These are phyloP conservation scores for Dusona sp. DNA, from an alignment of 2,888 invertebrate genomes.

Conservation along the genomic window DNA sequence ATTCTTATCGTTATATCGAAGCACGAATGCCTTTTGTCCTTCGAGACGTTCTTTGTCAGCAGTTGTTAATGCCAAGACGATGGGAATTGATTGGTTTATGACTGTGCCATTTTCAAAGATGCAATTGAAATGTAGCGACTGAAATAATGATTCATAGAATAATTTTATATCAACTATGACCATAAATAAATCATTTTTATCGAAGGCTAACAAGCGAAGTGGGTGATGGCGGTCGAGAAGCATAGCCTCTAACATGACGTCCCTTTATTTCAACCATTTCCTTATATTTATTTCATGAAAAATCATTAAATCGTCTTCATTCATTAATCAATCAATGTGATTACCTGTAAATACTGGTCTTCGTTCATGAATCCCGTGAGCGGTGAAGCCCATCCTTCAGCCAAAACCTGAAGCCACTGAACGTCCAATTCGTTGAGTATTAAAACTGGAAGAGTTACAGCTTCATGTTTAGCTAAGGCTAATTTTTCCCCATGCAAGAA, in stretches of 20 bases:
- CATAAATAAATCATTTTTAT: neutral
- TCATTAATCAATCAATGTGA: neutral
- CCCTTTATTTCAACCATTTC: neutral
- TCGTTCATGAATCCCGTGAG: constrained; percentile 99
- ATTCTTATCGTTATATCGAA: constrained; percentile 88
- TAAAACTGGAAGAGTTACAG: constrained; percentile 89
- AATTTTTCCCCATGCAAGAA: constrained; percentile 52
- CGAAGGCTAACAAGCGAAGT: neutral
- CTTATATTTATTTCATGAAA: neutral
- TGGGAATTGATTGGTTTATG: constrained; percentile 97
- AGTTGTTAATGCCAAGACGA: constrained; percentile 93
- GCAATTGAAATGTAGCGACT: constrained; percentile 95
- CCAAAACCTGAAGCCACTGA: constrained; percentile 98
- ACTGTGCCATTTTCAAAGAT: constrained; percentile 89
- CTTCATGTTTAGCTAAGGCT: constrained; percentile 88
- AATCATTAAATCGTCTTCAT: neutral
- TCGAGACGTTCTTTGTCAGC: constrained; percentile 91
- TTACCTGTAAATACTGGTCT: constrained; percentile 93
- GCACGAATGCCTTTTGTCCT: constrained; percentile 88
- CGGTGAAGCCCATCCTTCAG: constrained; percentile 99
- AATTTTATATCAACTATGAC: no score
- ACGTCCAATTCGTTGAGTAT: constrained; percentile 93
- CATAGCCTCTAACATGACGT: neutral
- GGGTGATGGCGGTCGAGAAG: no score
- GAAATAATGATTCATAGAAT: constrained; percentile 4